Evolutionary conservation across 2,113 vertebrate species (phyloP), one percentile per base, ranked within the genome.

Genomic region (Dicaeum eximium): DNA sequence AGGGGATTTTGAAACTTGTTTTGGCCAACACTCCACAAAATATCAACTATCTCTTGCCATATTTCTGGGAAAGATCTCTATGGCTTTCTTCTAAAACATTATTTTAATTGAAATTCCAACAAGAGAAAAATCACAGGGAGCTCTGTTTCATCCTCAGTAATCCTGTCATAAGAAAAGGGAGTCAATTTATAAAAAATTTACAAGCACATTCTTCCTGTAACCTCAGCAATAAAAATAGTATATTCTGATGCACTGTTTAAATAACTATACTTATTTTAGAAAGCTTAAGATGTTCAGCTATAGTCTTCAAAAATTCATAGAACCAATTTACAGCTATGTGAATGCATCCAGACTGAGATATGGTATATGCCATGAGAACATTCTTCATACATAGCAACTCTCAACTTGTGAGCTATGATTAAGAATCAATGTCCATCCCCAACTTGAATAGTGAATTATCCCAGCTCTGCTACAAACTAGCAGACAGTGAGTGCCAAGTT

Each of bases 311-410:
- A 42, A 14, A 50, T 47, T 50, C 3, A 72, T 38, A n/a, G 45
- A 86, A 54, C 6, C 15, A 40, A 77, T 53, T 83, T 73, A 77
- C 20, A 62, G 13, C 22, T 31, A 85, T 85, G 16, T 28, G 57
- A 82, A 82, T 0, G 1, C 28, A 79, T 61, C 21, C 38, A 70
- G 61, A 31, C 33, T 27, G 24, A 93, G 60, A 79, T 28, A 38
- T 0, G 0, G 17, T 24, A 15, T 2, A 16, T 2, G 9, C 15
- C 33, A 37, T 50, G 5, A 85, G 37, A 20, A 30, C 0, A 0
- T 27, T 33, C 33, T 53, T 75, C 27, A 42, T 7, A 44, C n/a
- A n/a, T n/a, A n/a, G n/a, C n/a, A n/a, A n/a, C n/a, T n/a, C n/a
- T 6, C 38, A 38, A 38, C 9, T 38, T 38, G 12, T 38, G 38